Percentiles rank a stretch among this genome's conserved stretches.
phyloP scores from a whole-genome alignment of 37 sponge, comb jelly and placozoan genomes.

The Cliona cf. orientalis region DNA sequence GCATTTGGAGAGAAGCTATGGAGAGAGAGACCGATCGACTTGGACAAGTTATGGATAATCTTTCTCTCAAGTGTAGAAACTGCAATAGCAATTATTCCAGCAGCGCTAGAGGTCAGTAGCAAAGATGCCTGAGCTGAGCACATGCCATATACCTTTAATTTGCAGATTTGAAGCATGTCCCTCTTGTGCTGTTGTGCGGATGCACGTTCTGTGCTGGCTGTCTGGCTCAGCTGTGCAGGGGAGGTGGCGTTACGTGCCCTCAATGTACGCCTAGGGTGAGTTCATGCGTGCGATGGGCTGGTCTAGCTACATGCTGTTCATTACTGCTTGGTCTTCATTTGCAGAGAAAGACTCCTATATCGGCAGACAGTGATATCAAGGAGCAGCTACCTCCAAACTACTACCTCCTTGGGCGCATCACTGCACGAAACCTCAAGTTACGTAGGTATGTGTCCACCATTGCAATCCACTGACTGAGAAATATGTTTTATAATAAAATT shows the following conservation, averaged over 20 bases:
- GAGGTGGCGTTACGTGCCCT: constrained; percentile 17
- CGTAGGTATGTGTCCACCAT: background rate
- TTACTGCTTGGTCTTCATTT: too few relatives aligned
- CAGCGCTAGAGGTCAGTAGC: too few relatives aligned
- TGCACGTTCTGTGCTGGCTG: constrained; percentile 54
- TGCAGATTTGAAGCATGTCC: background rate
- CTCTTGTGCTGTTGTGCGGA: constrained; percentile 48
- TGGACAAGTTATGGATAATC: too few relatives aligned
- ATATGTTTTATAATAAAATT: too few relatives aligned
- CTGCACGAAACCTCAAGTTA: constrained; percentile 11
- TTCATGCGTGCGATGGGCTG: too few relatives aligned
- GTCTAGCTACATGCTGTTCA: background rate
- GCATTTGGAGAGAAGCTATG: too few relatives aligned
- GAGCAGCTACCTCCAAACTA: constrained; percentile 51
- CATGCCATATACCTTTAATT: too few relatives aligned
- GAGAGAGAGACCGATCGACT: too few relatives aligned
- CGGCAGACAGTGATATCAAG: background rate
- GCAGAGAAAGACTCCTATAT: too few relatives aligned
- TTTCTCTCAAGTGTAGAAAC: too few relatives aligned
- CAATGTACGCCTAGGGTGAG: constrained; percentile 17
- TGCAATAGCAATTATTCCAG: too few relatives aligned
- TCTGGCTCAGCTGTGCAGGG: constrained; percentile 1
- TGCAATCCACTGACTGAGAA: background rate
- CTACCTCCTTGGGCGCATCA: constrained; percentile 45
- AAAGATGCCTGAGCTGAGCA: too few relatives aligned